phyloP scores from a whole-genome alignment of 2,888 invertebrate species.

The Metacarcinus magister region DNA sequence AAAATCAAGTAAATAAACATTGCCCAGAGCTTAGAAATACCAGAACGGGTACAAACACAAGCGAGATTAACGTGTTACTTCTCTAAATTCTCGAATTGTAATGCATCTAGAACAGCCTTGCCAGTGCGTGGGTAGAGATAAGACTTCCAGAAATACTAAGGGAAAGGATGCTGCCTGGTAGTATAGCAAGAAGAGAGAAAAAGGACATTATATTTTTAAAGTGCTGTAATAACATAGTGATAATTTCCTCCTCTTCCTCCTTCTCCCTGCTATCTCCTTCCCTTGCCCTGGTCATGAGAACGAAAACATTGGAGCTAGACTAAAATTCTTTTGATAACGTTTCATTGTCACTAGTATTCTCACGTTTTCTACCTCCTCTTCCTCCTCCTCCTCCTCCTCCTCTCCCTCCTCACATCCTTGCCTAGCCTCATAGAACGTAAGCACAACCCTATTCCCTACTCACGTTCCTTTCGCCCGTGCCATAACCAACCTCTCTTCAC shows the following conservation, averaged over 20 bases:
- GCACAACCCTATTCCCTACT: neutral
- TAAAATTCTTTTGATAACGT: slow-evolving; percentile 20
- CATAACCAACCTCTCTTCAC: slow-evolving; percentile 32
- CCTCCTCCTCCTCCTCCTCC: slow-evolving; percentile 32
- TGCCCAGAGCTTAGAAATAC: no score
- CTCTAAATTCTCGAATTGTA: no score
- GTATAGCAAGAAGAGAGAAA: neutral
- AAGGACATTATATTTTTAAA: neutral
- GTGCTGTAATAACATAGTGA: neutral
- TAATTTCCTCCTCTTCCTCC: neutral
- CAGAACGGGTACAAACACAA: no score
- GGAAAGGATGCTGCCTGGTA: neutral
- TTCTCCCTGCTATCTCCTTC: neutral
- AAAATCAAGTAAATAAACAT: no score
- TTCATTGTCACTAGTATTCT: neutral
- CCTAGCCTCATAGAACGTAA: neutral
- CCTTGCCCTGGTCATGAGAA: neutral
- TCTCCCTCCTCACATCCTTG: neutral
- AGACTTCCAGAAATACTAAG: no score
- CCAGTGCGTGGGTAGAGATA: no score
- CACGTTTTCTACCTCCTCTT: neutral
- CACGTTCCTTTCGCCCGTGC: neutral
- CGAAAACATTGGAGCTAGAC: neutral
- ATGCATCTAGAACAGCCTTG: no score
- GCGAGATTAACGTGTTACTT: no score